phyloP scores from a whole-genome alignment of 2,797 vertebrate species.

The Mycteria americana region DNA sequence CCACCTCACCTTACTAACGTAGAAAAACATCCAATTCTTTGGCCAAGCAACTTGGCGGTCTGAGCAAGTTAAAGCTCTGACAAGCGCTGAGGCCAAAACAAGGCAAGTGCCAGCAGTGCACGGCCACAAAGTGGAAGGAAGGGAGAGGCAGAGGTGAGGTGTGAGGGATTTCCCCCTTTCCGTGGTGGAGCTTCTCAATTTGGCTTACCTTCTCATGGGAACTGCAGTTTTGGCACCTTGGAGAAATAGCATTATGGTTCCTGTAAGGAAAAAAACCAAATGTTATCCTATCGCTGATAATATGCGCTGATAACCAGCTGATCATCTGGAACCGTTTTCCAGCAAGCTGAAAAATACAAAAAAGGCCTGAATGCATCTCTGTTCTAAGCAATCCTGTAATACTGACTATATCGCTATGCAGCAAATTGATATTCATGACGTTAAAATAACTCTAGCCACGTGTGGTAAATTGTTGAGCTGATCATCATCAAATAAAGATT shows the following conservation, averaged over 20 bases:
- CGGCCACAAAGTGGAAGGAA: background rate
- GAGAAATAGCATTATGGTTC: background rate
- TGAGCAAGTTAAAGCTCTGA: background rate
- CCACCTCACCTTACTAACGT: background rate
- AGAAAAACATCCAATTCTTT: background rate
- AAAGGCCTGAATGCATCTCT: background rate
- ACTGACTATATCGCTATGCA: background rate
- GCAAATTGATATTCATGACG: background rate
- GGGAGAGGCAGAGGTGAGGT: background rate
- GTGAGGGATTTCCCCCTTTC: background rate
- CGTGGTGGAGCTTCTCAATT: background rate
- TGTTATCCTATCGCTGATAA: background rate
- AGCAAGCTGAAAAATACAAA: background rate
- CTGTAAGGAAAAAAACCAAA: background rate
- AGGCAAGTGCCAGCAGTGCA: rapidly evolving
- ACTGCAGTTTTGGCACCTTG: background rate
- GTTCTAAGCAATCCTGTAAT: background rate
- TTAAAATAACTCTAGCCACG: background rate
- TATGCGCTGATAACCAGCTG: background rate
- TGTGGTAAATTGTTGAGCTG: background rate
- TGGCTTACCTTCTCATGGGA: background rate
- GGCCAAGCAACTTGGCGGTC: background rate
- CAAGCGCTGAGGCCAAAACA: background rate
- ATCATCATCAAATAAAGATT: background rate
- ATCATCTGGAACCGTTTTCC: background rate